phyloP scores from a whole-genome alignment of 2,113 vertebrate genomes.

The Onychorhynchus coronatus region DNA sequence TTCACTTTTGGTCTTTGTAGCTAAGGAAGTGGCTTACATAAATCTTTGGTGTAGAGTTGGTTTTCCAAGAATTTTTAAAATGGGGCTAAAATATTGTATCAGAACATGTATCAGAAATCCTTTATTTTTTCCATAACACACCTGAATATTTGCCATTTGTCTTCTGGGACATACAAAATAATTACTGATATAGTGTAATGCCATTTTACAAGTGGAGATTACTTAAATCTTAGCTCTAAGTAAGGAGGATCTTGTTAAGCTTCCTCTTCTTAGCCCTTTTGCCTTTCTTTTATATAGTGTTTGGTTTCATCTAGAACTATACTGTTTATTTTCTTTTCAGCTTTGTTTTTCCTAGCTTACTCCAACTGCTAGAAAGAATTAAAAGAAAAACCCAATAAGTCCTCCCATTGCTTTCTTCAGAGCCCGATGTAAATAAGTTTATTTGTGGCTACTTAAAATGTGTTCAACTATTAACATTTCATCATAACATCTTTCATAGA shows the following conservation, averaged over 20 bases:
- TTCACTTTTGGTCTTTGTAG: not conserved
- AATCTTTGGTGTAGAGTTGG: not conserved
- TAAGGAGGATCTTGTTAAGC: not conserved
- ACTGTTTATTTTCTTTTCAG: not conserved
- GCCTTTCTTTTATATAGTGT: not conserved
- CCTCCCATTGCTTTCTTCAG: not conserved
- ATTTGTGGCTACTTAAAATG: not conserved
- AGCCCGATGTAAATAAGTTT: not conserved
- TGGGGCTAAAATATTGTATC: not conserved
- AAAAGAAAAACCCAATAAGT: not conserved
- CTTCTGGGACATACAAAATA: not conserved
- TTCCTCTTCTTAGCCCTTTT: not conserved
- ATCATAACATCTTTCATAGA: not conserved
- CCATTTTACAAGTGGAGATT: not conserved
- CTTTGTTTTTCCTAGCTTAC: not conserved
- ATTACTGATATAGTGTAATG: not conserved
- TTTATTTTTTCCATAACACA: not conserved
- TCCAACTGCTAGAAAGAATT: not conserved
- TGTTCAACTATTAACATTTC: not conserved
- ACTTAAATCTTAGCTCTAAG: not conserved
- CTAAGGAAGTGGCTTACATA: not conserved
- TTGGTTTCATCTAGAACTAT: not conserved
- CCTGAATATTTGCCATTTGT: not conserved
- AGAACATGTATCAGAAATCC: not conserved
- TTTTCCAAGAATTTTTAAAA: not conserved